A percentile compares a stretch with the other conserved stretches of the same genome.
These are phyloP conservation scores for Pollimyrus isidori DNA, from an alignment of 2,113 vertebrate genomes.

Conservation along the genomic window DNA sequence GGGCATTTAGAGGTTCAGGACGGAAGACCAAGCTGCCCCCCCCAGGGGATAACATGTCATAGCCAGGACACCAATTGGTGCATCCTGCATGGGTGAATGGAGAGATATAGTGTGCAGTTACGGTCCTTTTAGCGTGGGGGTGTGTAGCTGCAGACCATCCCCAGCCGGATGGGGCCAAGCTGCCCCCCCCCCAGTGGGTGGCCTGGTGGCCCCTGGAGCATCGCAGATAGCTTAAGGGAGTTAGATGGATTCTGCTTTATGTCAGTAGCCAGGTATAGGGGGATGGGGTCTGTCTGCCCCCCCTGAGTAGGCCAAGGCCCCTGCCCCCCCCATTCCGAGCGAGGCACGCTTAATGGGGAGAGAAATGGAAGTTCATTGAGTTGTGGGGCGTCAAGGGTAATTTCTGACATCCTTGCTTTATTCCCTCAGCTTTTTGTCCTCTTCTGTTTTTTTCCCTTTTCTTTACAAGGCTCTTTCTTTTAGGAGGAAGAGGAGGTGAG, in stretches of 20 bases:
- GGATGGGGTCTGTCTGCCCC: slow-evolving; percentile 59
- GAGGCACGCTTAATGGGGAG: slow-evolving; percentile 70
- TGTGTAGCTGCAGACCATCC: slow-evolving; percentile 57
- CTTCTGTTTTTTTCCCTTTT: background rate
- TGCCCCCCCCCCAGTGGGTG: slow-evolving; percentile 53
- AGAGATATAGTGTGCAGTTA: slow-evolving; percentile 42
- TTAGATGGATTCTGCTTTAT: slow-evolving; percentile 66
- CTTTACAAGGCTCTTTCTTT: background rate
- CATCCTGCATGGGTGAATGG: slow-evolving; percentile 51
- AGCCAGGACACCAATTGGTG: slow-evolving; percentile 38
- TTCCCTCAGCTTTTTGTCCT: slow-evolving; percentile 63
- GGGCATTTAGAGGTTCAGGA: background rate
- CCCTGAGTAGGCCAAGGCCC: slow-evolving; percentile 66
- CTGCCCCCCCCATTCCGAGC: slow-evolving; percentile 61
- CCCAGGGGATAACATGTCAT: slow-evolving; percentile 25
- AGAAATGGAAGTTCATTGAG: slow-evolving; percentile 67
- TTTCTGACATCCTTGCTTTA: slow-evolving; percentile 67
- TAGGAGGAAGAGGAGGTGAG: slow-evolving; percentile 7
- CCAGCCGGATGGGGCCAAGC: slow-evolving; percentile 54
- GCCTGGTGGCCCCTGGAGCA: slow-evolving; percentile 65
- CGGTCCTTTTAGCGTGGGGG: slow-evolving; percentile 39
- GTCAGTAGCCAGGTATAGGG: slow-evolving; percentile 58
- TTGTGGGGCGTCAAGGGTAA: slow-evolving; percentile 68
- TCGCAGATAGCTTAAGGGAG: slow-evolving; percentile 58
- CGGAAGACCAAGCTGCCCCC: slow-evolving; percentile 28